These are phyloP conservation scores for Anoura caudifer DNA, from an alignment of 2,113 vertebrate genomes.

Conservation along the genomic window DNA sequence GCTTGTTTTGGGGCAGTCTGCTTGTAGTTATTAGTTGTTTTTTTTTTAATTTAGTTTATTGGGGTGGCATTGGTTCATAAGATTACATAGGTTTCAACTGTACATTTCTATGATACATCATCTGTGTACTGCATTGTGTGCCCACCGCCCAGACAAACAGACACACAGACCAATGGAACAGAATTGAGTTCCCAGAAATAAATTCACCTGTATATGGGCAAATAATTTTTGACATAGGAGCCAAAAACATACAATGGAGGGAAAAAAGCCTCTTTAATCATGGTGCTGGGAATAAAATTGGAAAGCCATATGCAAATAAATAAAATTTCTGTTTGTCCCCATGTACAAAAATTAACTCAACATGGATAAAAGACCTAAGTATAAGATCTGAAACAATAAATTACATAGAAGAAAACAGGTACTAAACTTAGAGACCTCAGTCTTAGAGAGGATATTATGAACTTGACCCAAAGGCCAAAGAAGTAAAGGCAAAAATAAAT, in stretches of 20 bases:
- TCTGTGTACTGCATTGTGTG: neutral
- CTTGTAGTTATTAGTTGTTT: neutral
- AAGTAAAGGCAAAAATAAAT: neutral
- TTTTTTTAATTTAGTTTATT: neutral
- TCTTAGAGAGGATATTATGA: neutral
- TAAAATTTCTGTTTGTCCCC: neutral
- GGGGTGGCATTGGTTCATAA: neutral
- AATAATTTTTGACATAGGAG: neutral
- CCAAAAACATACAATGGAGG: neutral
- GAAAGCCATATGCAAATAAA: neutral
- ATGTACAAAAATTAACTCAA: neutral
- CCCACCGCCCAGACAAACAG: neutral
- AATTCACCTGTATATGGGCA: neutral
- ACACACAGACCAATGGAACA: neutral
- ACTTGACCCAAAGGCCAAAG: too few relatives aligned
- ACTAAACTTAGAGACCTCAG: neutral
- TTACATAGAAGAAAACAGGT: neutral
- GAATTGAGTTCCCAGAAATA: neutral
- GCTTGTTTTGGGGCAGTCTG: neutral
- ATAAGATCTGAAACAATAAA: neutral
- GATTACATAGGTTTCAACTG: neutral
- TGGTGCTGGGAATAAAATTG: neutral
- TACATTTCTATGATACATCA: neutral
- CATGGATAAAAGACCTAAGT: neutral
- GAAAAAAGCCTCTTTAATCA: neutral